phyloP scores from a whole-genome alignment of 2,888 invertebrate species.

The Hoplodrina blanda region DNA sequence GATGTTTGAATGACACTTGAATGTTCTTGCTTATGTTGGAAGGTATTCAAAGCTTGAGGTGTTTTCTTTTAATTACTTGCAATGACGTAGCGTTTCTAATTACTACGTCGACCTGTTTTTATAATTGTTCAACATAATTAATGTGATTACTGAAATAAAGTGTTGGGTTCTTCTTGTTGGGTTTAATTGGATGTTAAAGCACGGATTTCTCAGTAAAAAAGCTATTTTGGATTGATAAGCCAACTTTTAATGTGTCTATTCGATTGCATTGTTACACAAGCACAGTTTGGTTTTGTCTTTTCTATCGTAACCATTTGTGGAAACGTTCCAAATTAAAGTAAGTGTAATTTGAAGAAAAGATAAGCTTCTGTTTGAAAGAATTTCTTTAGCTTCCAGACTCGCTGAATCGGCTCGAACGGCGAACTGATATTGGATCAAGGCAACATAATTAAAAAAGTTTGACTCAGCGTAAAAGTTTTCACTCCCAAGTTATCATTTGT shows the following conservation, averaged over 20 bases:
- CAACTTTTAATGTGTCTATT: neutral
- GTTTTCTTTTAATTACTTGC: conserved; percentile 44
- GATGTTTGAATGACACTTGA: conserved; percentile 49
- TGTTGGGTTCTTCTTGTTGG: conserved; percentile 1
- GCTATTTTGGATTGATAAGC: neutral
- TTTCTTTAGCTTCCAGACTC: conserved; percentile 51
- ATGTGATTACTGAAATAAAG: neutral
- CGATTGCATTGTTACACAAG: neutral
- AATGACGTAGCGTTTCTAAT: conserved; percentile 33
- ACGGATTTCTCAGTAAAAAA: neutral
- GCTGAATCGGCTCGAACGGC: conserved; percentile 53
- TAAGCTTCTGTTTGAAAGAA: conserved; percentile 54
- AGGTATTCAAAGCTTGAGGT: conserved; percentile 27
- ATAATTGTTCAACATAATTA: conserved; percentile 15
- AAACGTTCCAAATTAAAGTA: conserved; percentile 40
- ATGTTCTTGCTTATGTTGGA: conserved; percentile 14
- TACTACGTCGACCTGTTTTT: conserved; percentile 18
- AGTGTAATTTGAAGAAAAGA: conserved; percentile 42
- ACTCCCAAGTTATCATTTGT: conserved; percentile 55
- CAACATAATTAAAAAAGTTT: conserved; percentile 75
- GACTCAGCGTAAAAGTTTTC: conserved; percentile 58
- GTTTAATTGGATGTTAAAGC: conserved; percentile 9
- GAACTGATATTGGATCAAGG: conserved; percentile 65
- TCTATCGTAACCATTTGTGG: conserved; percentile 9
- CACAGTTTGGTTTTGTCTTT: neutral